Percentiles rank a stretch among this genome's conserved stretches.
phyloP scores from a whole-genome alignment of 2,797 vertebrate genomes.

The Vespertilio murinus region DNA sequence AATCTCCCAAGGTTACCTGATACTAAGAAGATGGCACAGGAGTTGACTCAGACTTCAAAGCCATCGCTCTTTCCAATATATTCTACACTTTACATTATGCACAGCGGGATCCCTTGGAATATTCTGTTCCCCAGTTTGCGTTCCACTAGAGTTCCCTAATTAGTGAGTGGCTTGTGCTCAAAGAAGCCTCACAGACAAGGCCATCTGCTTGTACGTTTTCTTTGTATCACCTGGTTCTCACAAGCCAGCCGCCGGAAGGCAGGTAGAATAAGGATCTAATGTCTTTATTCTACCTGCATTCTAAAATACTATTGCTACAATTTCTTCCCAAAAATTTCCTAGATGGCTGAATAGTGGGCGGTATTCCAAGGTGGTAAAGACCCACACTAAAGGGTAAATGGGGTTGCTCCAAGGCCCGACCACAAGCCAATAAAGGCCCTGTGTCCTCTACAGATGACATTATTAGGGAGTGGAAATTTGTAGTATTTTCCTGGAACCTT shows the following conservation, averaged over 20 bases:
- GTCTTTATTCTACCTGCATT: too few relatives aligned
- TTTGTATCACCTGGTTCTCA: background rate
- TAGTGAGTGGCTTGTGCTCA: background rate
- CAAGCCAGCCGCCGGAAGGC: background rate
- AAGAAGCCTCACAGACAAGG: background rate
- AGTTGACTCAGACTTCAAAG: background rate
- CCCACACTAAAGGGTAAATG: background rate
- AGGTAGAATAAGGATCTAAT: too few relatives aligned
- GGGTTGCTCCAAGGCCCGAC: background rate
- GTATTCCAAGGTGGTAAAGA: background rate
- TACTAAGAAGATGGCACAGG: background rate
- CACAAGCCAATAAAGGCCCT: background rate
- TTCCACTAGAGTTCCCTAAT: background rate
- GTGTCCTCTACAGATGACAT: background rate
- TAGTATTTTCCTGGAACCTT: background rate
- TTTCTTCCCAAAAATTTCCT: too few relatives aligned
- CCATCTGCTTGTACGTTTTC: background rate
- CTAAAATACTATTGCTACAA: too few relatives aligned
- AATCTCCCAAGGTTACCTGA: background rate
- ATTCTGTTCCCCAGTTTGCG: background rate
- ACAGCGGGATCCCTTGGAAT: background rate
- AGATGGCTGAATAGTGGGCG: background rate
- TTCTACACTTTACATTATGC: rapidly evolving
- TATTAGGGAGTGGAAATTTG: background rate
- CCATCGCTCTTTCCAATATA: background rate